Percentiles rank a stretch among this genome's conserved stretches.
Conservation (phyloP, 2,113 vertebrate species). For the Tychaedon coryphoeus region DNA sequence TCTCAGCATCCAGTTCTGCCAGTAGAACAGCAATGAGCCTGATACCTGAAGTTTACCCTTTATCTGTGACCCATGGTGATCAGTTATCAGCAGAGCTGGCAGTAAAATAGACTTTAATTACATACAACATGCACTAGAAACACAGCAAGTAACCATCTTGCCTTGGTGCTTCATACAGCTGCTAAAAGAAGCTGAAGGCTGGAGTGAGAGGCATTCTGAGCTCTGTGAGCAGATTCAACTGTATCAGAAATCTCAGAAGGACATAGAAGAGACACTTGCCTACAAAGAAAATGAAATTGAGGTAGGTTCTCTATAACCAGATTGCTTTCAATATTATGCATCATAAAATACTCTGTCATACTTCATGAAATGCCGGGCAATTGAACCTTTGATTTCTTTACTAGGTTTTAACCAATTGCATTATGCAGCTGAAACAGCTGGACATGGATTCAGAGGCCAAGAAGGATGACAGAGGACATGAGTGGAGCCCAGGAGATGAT, state of each 20-base stretch:
- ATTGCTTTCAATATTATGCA: background rate
- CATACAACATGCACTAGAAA: background rate
- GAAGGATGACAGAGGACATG: conserved; percentile 42
- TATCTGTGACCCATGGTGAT: background rate
- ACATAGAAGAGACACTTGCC: conserved; percentile 84
- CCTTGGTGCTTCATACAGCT: conserved; percentile 74
- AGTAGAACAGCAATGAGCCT: background rate
- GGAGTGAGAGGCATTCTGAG: conserved; percentile 85
- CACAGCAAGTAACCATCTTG: background rate
- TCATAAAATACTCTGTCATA: background rate
- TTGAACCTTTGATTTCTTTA: background rate
- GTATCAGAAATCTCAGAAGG: conserved; percentile 87
- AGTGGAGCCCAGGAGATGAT: conserved; percentile 69
- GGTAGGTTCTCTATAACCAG: conserved; percentile 66
- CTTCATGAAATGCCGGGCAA: background rate
- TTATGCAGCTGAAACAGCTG: conserved; percentile 84
- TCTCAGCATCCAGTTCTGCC: background rate
- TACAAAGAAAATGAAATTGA: conserved; percentile 91
- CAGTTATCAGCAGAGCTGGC: background rate
- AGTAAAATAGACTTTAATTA: background rate
- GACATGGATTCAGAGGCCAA: conserved; percentile 71
- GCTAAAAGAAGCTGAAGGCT: conserved; percentile 80
- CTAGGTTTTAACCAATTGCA: conserved; percentile 90
- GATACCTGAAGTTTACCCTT: background rate
- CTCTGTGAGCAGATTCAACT: conserved; percentile 87